Evolutionary conservation across 1,140 invertebrate genomes (phyloP), one percentile per base, ranked within the genome.

Genomic region (Sycobia sp.): DNA sequence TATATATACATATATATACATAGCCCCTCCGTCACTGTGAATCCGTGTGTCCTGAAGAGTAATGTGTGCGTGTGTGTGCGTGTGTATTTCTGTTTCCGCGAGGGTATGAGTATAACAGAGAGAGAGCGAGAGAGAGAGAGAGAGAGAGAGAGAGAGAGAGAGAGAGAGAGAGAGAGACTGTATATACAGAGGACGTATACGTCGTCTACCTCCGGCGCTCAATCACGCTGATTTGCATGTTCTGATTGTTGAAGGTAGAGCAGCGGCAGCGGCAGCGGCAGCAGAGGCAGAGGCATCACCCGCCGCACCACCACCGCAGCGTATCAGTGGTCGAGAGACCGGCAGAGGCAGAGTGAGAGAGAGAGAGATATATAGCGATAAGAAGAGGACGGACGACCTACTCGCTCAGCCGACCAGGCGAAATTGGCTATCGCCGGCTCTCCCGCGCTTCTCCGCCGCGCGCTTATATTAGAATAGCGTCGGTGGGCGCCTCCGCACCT

Each of bases 171-270:
- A n/a, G n/a, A n/a, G n/a, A n/a, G n/a, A n/a, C n/a, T n/a, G n/a
- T n/a, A n/a, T n/a, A n/a, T 13, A 44, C 25, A n/a, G 36, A 25
- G 49, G 20, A 62, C 43, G 46, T 27, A 55, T n/a, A n/a, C 38
- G 43, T 62, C 32, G 27, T 18, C 18, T 14, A 32, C 22, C 39
- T 51, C 50, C 50, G 39, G 18, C 44, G 53, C 23, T 57, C 62
- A 51, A 64, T 64, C 62, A 64, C 62, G 32, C 34, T 59, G 62
- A 65, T 65, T 65, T 65, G 62, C 62, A 65, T 65, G 56, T 65
- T 65, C 62, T 65, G 62, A 65, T 65, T 65, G 62, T 65, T 59
- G 55, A 59, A 65, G 62, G 55, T 22, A 38, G 23, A n/a, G 22
- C 14, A 11, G 22, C 36, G 32, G 22, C 20, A 27, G 13, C 13